Evolutionary conservation across 2,888 invertebrate species (phyloP).

Genomic region (Graphium colonna): DNA sequence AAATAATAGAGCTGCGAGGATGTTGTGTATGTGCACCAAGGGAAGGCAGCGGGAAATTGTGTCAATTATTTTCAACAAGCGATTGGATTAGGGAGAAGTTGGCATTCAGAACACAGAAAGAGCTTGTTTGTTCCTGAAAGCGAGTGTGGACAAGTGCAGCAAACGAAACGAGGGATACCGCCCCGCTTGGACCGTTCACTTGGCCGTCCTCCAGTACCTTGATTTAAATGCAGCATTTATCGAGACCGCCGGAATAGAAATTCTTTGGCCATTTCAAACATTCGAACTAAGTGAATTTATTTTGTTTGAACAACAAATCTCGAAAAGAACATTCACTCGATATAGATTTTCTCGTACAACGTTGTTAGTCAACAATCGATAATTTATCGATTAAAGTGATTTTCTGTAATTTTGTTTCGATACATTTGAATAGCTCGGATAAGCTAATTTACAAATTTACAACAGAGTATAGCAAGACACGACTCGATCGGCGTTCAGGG

Average conservation of each 20-base stretch:
- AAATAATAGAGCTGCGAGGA: not conserved
- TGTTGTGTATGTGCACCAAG: not conserved
- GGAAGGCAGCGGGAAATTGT: slow-evolving; percentile 9
- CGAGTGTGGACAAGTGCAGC: slow-evolving; percentile 66
- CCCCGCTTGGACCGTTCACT: slow-evolving; percentile 41
- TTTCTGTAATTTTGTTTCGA: too few species aligned
- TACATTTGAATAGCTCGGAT: too few species aligned
- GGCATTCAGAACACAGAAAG: slow-evolving; percentile 57
- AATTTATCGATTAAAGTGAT: too few species aligned
- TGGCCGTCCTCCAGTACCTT: slow-evolving; percentile 62
- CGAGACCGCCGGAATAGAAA: slow-evolving; percentile 38
- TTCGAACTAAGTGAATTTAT: slow-evolving; percentile 23
- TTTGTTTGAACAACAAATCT: slow-evolving; percentile 17
- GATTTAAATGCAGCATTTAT: slow-evolving; percentile 65
- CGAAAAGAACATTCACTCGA: slow-evolving; percentile 2
- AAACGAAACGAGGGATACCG: slow-evolving; percentile 56
- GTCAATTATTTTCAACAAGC: slow-evolving; percentile 22
- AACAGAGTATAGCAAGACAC: slow-evolving; percentile 25
- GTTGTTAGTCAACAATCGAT: too few species aligned
- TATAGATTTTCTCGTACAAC: too few species aligned
- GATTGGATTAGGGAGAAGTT: slow-evolving; percentile 41
- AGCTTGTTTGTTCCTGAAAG: slow-evolving; percentile 67
- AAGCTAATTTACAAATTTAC: too few species aligned
- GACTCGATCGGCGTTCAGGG: slow-evolving; percentile 47
- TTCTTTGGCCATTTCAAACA: slow-evolving; percentile 29